Evolutionary conservation across 2,797 vertebrate genomes (phyloP), one percentile per base, ranked within the genome.

Genomic region (Halcyon leucocephala): DNA sequence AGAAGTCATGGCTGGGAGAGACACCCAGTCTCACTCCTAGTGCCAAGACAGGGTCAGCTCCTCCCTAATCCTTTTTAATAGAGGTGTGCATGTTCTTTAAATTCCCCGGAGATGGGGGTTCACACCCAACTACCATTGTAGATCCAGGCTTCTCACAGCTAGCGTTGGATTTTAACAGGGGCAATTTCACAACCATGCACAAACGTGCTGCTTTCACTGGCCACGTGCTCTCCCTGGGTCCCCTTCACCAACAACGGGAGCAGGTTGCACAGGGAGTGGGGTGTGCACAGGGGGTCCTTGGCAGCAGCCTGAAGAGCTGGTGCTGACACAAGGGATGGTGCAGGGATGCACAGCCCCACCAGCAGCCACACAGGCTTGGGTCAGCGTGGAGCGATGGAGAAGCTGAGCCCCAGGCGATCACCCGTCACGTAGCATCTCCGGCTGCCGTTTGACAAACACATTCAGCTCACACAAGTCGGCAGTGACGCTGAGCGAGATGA

Each of bases 211-310:
- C 58, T 81, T 83, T 72, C 0, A 2, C 3, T n/a, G 62, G 6
- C 20, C 41, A 15, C 1, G 0, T 73, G 9, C 20, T 54, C 44
- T 60, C 37, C 19, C 28, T 5, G 6, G 4, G 12, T 7, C 42
- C 29, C 13, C 35, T 37, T 37, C 49, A 11, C 22, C 54, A 16
- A 31, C 5, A 14, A 1, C 2, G 18, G n/a, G 8, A 16, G 49
- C 16, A 19, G 4, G 6, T 33, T 55, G 31, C 39, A 25, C 3
- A 15, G 69, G 5, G 7, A 58, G 11, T 1, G 4, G 16, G 33
- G 13, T 20, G 12, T 37, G 31, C 6, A 0, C 0, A 0, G 31
- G 41, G 3, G 0, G 0, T 48, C 33, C 14, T 39, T 4, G 3
- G 9, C 0, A 0, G 29, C 54, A 81, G n/a, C 31, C 29, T 6